Base-by-base conservation (phyloP, 1,140 invertebrate species). In the Pentalonia nigronervosa region DNA sequence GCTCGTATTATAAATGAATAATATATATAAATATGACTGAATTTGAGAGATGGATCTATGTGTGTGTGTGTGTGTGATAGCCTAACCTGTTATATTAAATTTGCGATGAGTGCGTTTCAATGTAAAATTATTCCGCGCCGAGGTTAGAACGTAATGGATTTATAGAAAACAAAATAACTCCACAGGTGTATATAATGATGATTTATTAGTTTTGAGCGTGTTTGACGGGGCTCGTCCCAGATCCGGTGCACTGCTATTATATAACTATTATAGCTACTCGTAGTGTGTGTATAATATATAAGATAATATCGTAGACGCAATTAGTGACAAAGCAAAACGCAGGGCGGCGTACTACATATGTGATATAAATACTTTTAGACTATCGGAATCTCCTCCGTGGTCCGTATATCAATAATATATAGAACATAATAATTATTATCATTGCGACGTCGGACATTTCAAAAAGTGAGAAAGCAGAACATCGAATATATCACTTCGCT, bases 81-180 rank as follows among this genome's bases (percentile, higher is more conserved):
- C 45, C 45, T 87, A 48, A 30, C 48, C n/a, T 47, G 36, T 41
- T 84, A 7, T 14, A 41, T 84, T 45, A 53, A 34, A 36, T 20
- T 53, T 53, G 21, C 87, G 87, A 89, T 14, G 20, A 89, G 20
- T 53, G 48, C 88, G 7, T 56, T 56, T 89, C 88, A 41, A 25
- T 56, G 88, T 89, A 89, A 89, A 56, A 89, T 56, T 88, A 88
- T 88, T 88, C 25, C 47, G n/a, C 30, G 11, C 30, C 86, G 86
- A 88, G 86, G 86, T 88, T 88, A 88, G 36, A 7, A 50, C n/a
- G 25, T 50, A 88, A 48, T 48, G 50, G 86, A 41, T 48, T n/a
- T 48, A 88, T 88, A 88, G 47, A 88, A 34, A 87, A 76, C 30
- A 76, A 88, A 50, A 48, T 48, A 34, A 50, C 86, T 86, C 41